Base-by-base conservation (phyloP, 2,888 invertebrate genomes). In the Spilosoma lubricipeda region DNA sequence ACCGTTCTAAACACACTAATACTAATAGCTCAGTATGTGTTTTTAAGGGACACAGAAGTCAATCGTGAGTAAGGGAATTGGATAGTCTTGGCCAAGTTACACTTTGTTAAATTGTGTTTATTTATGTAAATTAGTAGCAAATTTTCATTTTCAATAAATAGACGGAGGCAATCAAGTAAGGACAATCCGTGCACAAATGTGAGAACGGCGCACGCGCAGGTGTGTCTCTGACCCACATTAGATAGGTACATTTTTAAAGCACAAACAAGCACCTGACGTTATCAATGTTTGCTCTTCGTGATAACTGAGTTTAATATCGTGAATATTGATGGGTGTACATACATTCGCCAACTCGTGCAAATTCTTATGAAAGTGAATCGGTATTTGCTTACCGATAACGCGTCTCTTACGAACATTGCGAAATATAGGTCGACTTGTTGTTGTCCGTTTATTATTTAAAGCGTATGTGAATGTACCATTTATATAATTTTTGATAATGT, bases 301-400 rank as follows among this genome's bases (percentile, higher is more conserved):
- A 86, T 86, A 86, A 84, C 36, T 63, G 42, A 48, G 77, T 79
- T n/a, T 78, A 81, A 80, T 82, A 85, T 82, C 77, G 78, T 86
- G 86, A 84, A 86, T 86, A 86, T 85, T 85, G 84, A 86, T 86
- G 72, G 67, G 69, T 73, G 70, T 82, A 84, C 87, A 88, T 82
- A 84, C 87, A 89, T 90, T 90, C 85, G 91, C 86, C 80, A 71
- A 84, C 84, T 80, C 76, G 75, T 72, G 89, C 88, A 78, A 88
- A 90, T 89, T 90, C 88, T 88, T 88, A 85, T 84, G 86, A 82
- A 86, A 77, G 80, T 84, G 83, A 84, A 82, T 84, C 66, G 79
- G 80, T 90, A 83, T 91, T 91, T 89, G 82, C 77, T 80, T 80
- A 85, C 72, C 63, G 87, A 86, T 85, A 86, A 56, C 56, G 73